Percentiles rank a stretch among this genome's conserved stretches.
Conservation (phyloP, 2,797 vertebrate genomes). For the Fistularia commersonii region DNA sequence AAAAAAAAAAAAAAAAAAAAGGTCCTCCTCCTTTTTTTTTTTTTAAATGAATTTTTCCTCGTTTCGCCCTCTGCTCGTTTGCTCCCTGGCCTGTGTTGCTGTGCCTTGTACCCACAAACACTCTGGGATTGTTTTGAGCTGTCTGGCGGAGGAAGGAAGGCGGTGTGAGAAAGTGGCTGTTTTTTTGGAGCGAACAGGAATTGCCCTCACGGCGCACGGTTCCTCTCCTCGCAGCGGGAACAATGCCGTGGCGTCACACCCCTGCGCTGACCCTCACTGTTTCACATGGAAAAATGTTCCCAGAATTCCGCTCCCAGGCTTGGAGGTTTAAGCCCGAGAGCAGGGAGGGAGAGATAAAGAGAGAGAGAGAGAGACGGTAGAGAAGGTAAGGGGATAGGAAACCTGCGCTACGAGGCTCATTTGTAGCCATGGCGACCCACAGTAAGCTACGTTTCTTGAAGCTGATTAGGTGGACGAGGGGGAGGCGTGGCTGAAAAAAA, state of each 20-base stretch:
- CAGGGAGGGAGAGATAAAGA: constrained; percentile 28
- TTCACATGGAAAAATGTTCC: constrained; percentile 83
- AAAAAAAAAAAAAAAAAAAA: constrained; percentile 49
- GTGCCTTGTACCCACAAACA: constrained; percentile 61
- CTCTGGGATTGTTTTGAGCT: constrained; percentile 81
- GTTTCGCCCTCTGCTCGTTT: constrained; percentile 39
- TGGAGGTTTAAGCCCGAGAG: constrained; percentile 64
- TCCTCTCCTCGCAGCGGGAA: constrained; percentile 80
- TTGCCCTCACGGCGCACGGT: constrained; percentile 81
- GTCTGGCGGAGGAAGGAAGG: constrained; percentile 81
- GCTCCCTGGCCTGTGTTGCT: constrained; percentile 35
- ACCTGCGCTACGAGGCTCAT: constrained; percentile 52
- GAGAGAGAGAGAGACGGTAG: constrained; percentile 7
- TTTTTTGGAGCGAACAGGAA: constrained; percentile 82
- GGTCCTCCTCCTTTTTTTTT: constrained; percentile 7
- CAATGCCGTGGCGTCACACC: constrained; percentile 84
- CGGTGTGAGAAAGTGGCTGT: constrained; percentile 84
- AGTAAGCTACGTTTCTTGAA: constrained; percentile 30
- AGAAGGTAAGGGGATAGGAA: constrained; percentile 57
- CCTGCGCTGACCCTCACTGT: constrained; percentile 75
- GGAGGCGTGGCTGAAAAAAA: constrained; percentile 29
- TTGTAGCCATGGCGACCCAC: constrained; percentile 63
- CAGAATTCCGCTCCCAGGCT: constrained; percentile 82
- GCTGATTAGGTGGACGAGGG: constrained; percentile 41
- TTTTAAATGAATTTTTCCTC: constrained; percentile 45